Conservation (phyloP, 2,797 vertebrate genomes). For the Balearica regulorum region DNA sequence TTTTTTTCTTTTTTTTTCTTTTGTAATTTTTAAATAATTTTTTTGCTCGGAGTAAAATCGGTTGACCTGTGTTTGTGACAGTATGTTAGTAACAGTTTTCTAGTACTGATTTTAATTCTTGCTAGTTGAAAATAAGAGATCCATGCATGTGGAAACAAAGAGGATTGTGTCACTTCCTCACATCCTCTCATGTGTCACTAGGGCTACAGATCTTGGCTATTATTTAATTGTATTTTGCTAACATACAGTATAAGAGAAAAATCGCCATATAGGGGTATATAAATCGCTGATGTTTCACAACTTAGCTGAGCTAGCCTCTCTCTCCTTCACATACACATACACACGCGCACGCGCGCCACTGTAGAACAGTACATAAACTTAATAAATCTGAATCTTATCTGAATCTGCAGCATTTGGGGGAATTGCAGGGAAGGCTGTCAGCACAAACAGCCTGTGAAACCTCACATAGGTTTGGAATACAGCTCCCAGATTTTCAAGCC, state of each 20-base stretch:
- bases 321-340: not conserved
- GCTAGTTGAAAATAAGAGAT: not conserved
- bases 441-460: slow-evolving; percentile 59
- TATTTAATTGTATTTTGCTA: slow-evolving; percentile 61
- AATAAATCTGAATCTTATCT: slow-evolving; percentile 73
- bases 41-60: not conserved
- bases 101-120: not conserved
- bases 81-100: not conserved
- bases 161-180: not conserved
- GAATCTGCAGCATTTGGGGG: slow-evolving; percentile 51
- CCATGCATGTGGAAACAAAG: not conserved
- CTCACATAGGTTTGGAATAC: slow-evolving; percentile 54
- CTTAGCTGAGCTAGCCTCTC: not conserved
- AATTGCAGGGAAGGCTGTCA: slow-evolving; percentile 50
- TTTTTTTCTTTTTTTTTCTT: not conserved
- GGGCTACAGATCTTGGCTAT: not conserved
- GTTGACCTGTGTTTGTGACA: slow-evolving; percentile 1
- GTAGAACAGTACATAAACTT: slow-evolving; percentile 53
- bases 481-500: slow-evolving; percentile 42
- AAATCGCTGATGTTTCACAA: slow-evolving; percentile 55
- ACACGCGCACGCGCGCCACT: not conserved
- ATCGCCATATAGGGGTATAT: slow-evolving; percentile 71
- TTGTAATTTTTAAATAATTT: not conserved
- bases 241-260: slow-evolving; percentile 50
- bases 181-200: not conserved